Percentiles rank a stretch among this genome's conserved stretches.
phyloP scores from a whole-genome alignment of 2,888 invertebrate species.

The Trisateles emortualis region DNA sequence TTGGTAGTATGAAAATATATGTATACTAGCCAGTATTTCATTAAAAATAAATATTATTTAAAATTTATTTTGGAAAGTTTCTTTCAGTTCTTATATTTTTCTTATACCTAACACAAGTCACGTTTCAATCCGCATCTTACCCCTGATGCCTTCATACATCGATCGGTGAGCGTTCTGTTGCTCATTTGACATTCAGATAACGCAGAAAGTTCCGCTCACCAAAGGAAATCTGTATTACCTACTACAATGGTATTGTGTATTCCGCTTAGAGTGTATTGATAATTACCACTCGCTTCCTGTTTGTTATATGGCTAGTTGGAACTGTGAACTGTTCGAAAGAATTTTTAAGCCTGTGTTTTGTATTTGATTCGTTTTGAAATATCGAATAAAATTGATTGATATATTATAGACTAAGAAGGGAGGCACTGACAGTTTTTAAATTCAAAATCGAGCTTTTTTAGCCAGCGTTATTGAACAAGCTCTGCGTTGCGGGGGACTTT shows the following conservation, averaged over 20 bases:
- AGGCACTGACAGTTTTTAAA: too few species aligned
- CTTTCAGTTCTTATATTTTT: too few species aligned
- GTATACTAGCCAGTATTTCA: too few species aligned
- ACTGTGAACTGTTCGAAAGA: not conserved
- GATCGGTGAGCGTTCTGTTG: slow-evolving; percentile 22
- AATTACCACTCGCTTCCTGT: slow-evolving; percentile 44
- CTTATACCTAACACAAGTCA: not conserved
- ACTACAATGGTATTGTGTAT: slow-evolving; percentile 42
- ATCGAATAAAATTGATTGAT: not conserved
- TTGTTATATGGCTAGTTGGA: slow-evolving; percentile 2
- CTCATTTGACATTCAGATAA: slow-evolving; percentile 52
- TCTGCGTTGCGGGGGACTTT: too few species aligned
- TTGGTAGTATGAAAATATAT: too few species aligned
- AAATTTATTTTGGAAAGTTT: too few species aligned
- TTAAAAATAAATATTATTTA: too few species aligned
- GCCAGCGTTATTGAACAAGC: too few species aligned
- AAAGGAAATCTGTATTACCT: slow-evolving; percentile 50
- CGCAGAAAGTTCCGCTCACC: slow-evolving; percentile 49
- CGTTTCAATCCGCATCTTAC: slow-evolving; percentile 6
- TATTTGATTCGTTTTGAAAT: not conserved
- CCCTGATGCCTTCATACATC: slow-evolving; percentile 21
- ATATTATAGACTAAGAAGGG: too few species aligned
- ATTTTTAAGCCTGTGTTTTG: not conserved
- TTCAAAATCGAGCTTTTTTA: too few species aligned
- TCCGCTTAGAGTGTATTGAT: slow-evolving; percentile 35